Base-by-base conservation (phyloP, 2,888 invertebrate species). In the Ectropis crepuscularia region DNA sequence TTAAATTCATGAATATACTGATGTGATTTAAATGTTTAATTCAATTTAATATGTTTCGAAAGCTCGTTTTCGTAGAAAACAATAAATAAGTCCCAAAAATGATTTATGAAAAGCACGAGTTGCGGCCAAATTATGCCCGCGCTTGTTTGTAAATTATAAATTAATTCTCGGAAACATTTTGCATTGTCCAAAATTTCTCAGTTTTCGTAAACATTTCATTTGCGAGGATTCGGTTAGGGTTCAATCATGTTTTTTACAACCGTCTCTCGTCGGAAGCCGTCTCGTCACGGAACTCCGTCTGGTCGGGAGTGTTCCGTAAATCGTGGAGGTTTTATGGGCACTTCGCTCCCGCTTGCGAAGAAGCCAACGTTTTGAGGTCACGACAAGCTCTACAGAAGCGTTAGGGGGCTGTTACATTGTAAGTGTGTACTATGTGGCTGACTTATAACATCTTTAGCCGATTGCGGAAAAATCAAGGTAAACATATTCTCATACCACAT, bases 301-400 rank as follows among this genome's bases (percentile, higher is more conserved):
- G 60, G 48, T 53, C 65, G 65, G 55, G 71, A 73, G 66, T 70
- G 73, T 67, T 74, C 60, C 41, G 60, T 74, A 74, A 76, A 70
- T 73, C 69, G 69, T 73, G 70, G 73, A 69, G 67, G 63, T 65
- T 64, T 82, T 83, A 71, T 72, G 70, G 65, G 63, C 49, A 61
- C 54, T 70, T 61, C 63, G 72, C 69, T 70, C 63, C 65, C 45
- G 63, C 58, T 53, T 61, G 62, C 53, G 59, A 67, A 28, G 66
- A 67, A 67, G 69, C 69, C 62, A 74, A 71, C 72, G 71, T 74
- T 76, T 75, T 72, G 71, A 71, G 77, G 78, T 74, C 74, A 74
- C 71, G 63, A 57, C 61, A 68, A 72, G 67, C 47, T 67, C 64
- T 70, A 61, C 66, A 61, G 57, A 58, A 55, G 49, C 53, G 49